Evolutionary conservation across 2,113 vertebrate genomes (phyloP).

Genomic region (Electrona antarctica): DNA sequence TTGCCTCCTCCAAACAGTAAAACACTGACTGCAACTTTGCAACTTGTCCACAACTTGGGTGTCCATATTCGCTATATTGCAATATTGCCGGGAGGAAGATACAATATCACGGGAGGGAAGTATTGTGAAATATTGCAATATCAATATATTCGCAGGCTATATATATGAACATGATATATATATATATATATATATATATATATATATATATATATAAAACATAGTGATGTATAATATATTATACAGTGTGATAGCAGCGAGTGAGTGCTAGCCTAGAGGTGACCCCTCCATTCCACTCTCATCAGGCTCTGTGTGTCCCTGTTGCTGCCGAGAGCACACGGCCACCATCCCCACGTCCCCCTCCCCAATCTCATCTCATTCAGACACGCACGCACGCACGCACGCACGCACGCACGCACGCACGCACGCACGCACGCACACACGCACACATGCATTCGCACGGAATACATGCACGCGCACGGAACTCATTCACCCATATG

Average conservation of each 20-base stretch:
- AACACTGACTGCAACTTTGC: too few relatives aligned
- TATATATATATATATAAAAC: too few relatives aligned
- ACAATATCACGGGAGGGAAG: conserved; percentile 4
- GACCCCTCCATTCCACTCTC: conserved; percentile 63
- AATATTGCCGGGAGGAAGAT: conserved; percentile 62
- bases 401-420: background rate
- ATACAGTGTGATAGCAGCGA: conserved; percentile 45
- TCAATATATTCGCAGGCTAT: too few relatives aligned
- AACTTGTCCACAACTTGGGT: too few relatives aligned
- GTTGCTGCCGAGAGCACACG: conserved; percentile 47
- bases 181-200: too few relatives aligned
- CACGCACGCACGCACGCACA: background rate
- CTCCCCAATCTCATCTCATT: background rate
- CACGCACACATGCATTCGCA: background rate
- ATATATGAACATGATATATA: too few relatives aligned
- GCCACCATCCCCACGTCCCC: conserved; percentile 20
- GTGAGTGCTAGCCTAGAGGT: conserved; percentile 53
- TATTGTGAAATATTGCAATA: too few relatives aligned
- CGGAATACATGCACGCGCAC: conserved; percentile 11
- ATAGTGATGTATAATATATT: conserved; percentile 31
- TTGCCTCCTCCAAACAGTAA: too few relatives aligned
- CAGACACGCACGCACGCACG: background rate
- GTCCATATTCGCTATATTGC: conserved; percentile 28
- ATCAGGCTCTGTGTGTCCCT: conserved; percentile 42
- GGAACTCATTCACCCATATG: background rate